A percentile compares a stretch with the other conserved stretches of the same genome.
Evolutionary conservation across 64 coral and sea anemone genomes (phyloP).

Genomic region (Acropora tenuis): DNA sequence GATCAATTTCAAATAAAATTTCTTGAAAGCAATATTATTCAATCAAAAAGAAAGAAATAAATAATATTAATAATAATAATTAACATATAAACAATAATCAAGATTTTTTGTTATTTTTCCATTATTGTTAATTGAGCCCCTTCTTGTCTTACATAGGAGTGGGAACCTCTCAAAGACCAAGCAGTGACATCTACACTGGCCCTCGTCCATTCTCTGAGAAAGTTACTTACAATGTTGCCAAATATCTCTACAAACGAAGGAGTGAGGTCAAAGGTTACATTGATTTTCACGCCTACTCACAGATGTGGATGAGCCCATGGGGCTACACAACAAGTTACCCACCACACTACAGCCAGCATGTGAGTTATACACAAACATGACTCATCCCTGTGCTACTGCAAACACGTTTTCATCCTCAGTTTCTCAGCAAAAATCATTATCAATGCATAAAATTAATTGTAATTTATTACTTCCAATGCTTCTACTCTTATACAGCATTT

Average conservation of each 20-base stretch:
- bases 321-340: constrained; percentile 71
- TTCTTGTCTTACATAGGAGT: constrained; percentile 29
- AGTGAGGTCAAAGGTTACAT: constrained; percentile 84
- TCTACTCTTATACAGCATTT: no score
- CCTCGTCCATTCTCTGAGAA: constrained; percentile 84
- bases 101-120: no score
- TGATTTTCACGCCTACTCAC: constrained; percentile 91
- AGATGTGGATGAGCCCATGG: constrained; percentile 95
- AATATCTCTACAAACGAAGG: constrained; percentile 62
- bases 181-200: constrained; percentile 82
- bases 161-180: constrained; percentile 53
- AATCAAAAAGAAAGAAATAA: no score
- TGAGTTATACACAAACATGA: not conserved
- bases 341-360: constrained; percentile 53
- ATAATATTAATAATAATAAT: no score
- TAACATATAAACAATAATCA: no score
- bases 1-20: no score
- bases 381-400: not conserved
- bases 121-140: no score
- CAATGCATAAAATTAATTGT: no score
- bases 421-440: no score
- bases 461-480: no score
- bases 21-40: no score
- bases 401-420: not conserved
- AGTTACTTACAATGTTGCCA: constrained; percentile 78